These are phyloP conservation scores for Strongylocentrotus purpuratus DNA, from an alignment of 35 echinoderm and acorn worm genomes.

Conservation along the genomic window DNA sequence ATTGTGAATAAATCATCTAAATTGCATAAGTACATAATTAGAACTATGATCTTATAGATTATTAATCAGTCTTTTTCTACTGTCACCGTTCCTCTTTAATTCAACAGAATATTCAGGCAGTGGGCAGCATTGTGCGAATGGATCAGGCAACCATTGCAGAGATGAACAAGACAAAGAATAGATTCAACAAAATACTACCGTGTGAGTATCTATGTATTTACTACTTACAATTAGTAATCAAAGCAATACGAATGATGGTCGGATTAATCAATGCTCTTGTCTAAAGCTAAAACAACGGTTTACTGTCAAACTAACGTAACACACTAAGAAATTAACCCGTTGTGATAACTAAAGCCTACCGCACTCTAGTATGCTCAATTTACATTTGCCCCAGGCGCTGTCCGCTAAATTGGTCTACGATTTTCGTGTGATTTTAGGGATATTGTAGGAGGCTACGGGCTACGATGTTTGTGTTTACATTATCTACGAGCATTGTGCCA, in stretches of 20 bases:
- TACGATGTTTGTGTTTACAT: no score
- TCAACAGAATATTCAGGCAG: conserved; percentile 53
- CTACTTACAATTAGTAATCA: not conserved
- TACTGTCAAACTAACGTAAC: no score
- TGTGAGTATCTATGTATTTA: conserved; percentile 47
- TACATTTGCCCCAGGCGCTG: no score
- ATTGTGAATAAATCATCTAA: no score
- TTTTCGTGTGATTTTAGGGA: no score
- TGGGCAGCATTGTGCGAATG: conserved; percentile 45
- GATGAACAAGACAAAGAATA: conserved; percentile 66
- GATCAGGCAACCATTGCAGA: conserved; percentile 20
- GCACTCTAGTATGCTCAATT: no score
- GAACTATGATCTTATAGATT: no score
- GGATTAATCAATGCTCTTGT: not conserved
- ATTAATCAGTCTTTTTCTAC: no score
- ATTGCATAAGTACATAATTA: no score
- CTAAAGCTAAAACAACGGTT: not conserved
- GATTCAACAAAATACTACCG: conserved; percentile 72
- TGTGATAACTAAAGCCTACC: not conserved
- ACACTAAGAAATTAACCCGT: not conserved
- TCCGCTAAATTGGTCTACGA: no score
- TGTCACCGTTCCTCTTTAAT: conserved; percentile 3
- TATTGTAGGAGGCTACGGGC: no score
- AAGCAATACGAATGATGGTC: not conserved
- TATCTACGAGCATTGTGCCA: no score